phyloP scores from a whole-genome alignment of 2,113 vertebrate species.

The Myotis lucifugus region DNA sequence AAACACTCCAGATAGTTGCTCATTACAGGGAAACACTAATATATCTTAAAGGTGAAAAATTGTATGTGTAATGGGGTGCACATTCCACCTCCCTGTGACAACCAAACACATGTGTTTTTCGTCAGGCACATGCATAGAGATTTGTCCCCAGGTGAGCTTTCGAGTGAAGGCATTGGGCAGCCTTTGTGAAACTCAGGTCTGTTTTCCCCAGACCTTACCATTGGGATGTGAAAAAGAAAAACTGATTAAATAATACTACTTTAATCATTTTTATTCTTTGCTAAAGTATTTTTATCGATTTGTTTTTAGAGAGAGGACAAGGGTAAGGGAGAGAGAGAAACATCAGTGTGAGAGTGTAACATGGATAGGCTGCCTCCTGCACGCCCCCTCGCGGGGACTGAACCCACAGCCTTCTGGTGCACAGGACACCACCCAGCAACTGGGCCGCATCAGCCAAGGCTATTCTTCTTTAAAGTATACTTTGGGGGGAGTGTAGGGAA shows the following conservation, averaged over 20 bases:
- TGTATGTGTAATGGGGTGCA: neutral
- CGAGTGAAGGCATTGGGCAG: neutral
- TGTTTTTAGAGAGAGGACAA: too few relatives aligned
- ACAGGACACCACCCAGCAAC: too few relatives aligned
- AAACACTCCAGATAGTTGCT: neutral
- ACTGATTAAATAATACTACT: neutral
- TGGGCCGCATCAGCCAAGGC: too few relatives aligned
- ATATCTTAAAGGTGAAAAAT: neutral
- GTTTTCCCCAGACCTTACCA: neutral
- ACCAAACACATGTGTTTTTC: neutral
- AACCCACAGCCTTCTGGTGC: too few relatives aligned
- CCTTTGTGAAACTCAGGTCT: conserved; percentile 35
- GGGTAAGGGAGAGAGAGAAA: too few relatives aligned
- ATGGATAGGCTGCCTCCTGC: too few relatives aligned
- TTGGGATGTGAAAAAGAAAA: conserved; percentile 7
- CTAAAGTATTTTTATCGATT: too few relatives aligned
- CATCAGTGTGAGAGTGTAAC: too few relatives aligned
- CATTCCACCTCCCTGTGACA: neutral
- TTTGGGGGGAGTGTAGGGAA: neutral
- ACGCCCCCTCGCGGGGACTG: too few relatives aligned
- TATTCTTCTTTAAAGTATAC: neutral
- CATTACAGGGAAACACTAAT: neutral
- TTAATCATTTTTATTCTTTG: neutral
- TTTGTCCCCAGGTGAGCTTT: neutral
- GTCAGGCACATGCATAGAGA: neutral